Evolutionary conservation across 1,140 invertebrate species (phyloP).

Genomic region (Samia ricini): DNA sequence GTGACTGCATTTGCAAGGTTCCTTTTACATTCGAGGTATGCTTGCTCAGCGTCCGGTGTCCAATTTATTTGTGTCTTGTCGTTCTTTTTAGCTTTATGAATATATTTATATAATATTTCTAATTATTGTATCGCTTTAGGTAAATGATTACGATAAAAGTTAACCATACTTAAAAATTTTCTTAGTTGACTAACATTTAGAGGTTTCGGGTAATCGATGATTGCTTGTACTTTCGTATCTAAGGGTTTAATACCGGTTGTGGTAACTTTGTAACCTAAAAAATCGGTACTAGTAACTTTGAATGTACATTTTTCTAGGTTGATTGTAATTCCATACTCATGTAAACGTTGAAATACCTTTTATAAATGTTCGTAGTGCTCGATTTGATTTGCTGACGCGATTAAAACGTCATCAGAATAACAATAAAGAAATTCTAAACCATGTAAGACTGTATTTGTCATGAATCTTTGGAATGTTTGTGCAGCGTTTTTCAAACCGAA

Average conservation of each 20-base stretch:
- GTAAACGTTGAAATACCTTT: background rate
- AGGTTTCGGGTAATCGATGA: constrained; percentile 8
- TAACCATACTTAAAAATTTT: constrained; percentile 22
- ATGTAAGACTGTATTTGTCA: constrained; percentile 7
- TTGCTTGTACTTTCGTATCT: constrained; percentile 26
- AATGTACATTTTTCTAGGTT: constrained; percentile 4
- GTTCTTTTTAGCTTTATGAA: constrained; percentile 37
- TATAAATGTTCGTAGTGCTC: background rate
- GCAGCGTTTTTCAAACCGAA: constrained; percentile 11
- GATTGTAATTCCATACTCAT: background rate
- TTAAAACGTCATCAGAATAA: constrained; percentile 15
- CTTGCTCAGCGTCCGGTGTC: constrained; percentile 17
- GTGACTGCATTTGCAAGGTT: background rate
- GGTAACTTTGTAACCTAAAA: constrained; percentile 6
- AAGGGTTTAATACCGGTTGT: constrained; percentile 1
- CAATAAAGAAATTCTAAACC: constrained; percentile 10
- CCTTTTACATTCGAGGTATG: constrained; percentile 45
- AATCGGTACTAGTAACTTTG: background rate
- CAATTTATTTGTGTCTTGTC: constrained; percentile 35
- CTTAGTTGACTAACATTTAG: constrained; percentile 13
- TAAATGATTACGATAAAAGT: constrained; percentile 15
- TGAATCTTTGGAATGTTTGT: constrained; percentile 10
- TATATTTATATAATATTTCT: constrained; percentile 36
- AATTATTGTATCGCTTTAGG: constrained; percentile 35
- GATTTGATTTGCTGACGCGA: background rate